These are phyloP conservation scores for Salticus scenicus DNA, from an alignment of 2,888 invertebrate species.

Conservation along the genomic window DNA sequence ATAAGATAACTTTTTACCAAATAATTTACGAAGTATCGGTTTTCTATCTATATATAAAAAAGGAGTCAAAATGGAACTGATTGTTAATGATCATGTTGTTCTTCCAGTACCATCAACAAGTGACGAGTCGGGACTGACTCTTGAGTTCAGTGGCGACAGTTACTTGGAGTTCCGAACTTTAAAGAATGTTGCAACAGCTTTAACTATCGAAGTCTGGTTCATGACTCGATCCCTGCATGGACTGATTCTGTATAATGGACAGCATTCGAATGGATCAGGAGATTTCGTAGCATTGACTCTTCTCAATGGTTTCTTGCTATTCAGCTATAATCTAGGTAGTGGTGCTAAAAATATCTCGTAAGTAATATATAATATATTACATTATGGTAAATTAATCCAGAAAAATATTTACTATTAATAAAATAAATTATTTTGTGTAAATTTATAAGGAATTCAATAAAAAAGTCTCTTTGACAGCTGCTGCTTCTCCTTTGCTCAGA, in stretches of 20 bases:
- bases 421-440: too few species aligned
- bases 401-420: neutral
- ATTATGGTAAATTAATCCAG: neutral
- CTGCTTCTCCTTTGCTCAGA: constrained; percentile 17
- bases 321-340: constrained; percentile 92
- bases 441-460: too few species aligned
- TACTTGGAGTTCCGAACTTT: constrained; percentile 85
- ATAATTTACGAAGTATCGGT: too few species aligned
- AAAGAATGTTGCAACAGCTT: constrained; percentile 77
- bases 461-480: too few species aligned
- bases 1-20: too few species aligned
- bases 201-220: constrained; percentile 87
- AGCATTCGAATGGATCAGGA: constrained; percentile 79
- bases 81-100: too few species aligned
- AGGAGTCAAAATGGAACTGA: too few species aligned
- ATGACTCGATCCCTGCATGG: constrained; percentile 85
- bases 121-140: constrained; percentile 75
- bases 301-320: constrained; percentile 87
- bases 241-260: constrained; percentile 88
- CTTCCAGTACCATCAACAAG: constrained; percentile 16
- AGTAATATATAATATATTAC: too few species aligned
- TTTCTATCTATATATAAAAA: too few species aligned
- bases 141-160: constrained; percentile 86
- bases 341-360: constrained; percentile 82
- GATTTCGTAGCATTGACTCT: constrained; percentile 91